Evolutionary conservation across 2,888 invertebrate genomes (phyloP), one percentile per base, ranked within the genome.

Genomic region (Perithous albicinctus): DNA sequence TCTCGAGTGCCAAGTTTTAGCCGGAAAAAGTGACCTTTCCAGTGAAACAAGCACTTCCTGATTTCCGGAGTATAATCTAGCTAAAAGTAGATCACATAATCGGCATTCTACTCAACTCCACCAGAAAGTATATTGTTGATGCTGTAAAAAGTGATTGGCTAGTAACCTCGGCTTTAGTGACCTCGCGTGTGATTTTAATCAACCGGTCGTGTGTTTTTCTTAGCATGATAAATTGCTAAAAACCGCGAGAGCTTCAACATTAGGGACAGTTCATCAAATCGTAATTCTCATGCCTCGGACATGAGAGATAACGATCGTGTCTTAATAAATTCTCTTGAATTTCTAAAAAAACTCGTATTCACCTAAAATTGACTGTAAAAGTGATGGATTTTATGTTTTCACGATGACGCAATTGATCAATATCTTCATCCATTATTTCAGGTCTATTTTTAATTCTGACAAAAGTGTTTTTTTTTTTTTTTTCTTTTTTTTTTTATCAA

Each of bases 21-120:
- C 23, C 51, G 26, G 59, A 78, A 82, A 82, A 82, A 81, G 59
- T 51, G 74, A 78, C 81, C 78, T 74, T 48, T 51, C 38, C 29
- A 10, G 48, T 20, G 12, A 46, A n/a, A 56, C 35, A 12, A 32
- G 48, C 41, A 63, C 18, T 78, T 82, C 70, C 78, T 70, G 56
- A 20, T 82, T 82, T 75, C 66, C 66, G 74, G 74, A 70, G 46
- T 69, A 64, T 26, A 38, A 61, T 67, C n/a, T 4, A 10, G 38
- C 48, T 26, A 59, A 8, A n/a, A 32, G n/a, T 2, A 8, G 61
- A 46, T 18, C 10, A 32, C 8, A 38, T n/a, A 15, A 63, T 20
- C 18, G 20, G 8, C 12, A n/a, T 48, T 23, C 18, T 10, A 32
- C 15, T 18, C 7, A 23, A 29, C 12, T 12, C 12, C 29, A 18